A percentile compares a stretch with the other conserved stretches of the same genome.
These are phyloP conservation scores for Nomada hirtipes DNA, from an alignment of 2,888 invertebrate species.

Conservation along the genomic window DNA sequence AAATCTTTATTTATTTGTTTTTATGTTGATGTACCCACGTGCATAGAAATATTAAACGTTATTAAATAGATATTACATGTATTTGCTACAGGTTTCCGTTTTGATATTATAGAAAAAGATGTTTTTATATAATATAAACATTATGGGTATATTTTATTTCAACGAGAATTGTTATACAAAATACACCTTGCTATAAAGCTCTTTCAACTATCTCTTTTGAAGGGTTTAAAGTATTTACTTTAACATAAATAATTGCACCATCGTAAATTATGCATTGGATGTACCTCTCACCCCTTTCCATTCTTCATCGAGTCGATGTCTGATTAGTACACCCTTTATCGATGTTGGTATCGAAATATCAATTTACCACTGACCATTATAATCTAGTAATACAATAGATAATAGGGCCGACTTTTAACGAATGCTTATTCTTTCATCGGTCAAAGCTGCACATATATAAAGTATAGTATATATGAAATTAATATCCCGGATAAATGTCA, in stretches of 20 bases:
- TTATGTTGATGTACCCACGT: too few relatives aligned
- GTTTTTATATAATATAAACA: too few relatives aligned
- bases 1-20: too few relatives aligned
- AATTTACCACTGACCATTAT: slow-evolving; percentile 20
- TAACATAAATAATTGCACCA: slow-evolving; percentile 16
- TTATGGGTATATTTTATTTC: too few relatives aligned
- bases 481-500: too few relatives aligned
- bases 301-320: background rate
- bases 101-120: background rate
- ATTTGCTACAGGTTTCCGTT: too few relatives aligned
- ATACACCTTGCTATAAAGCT: too few relatives aligned
- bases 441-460: background rate
- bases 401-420: background rate
- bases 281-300: background rate
- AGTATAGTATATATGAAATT: background rate
- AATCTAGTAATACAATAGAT: slow-evolving; percentile 2
- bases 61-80: too few relatives aligned
- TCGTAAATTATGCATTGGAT: background rate
- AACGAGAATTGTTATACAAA: too few relatives aligned
- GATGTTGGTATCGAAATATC: slow-evolving; percentile 16
- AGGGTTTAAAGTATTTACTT: background rate
- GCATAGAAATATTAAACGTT: too few relatives aligned
- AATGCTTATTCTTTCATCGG: background rate
- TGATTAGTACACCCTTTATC: slow-evolving; percentile 6
- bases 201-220: too few relatives aligned